These are phyloP conservation scores for Lagorchestes hirsutus DNA, from an alignment of 2,797 vertebrate species.

Conservation along the genomic window DNA sequence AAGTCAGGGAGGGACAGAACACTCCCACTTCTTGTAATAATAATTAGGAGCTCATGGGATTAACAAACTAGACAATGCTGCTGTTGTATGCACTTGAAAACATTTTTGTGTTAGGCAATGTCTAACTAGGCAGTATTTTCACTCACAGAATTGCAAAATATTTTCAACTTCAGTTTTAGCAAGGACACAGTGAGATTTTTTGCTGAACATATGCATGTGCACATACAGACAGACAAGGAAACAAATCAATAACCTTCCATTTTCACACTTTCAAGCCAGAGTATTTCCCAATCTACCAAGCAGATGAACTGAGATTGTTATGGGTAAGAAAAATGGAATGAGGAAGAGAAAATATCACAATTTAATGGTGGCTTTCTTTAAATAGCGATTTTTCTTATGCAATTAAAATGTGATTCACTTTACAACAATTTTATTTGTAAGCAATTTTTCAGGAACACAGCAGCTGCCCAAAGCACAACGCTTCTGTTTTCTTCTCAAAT, in stretches of 20 bases:
- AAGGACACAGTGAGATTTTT: background rate
- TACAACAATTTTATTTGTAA: background rate
- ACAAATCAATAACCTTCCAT: background rate
- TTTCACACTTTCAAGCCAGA: background rate
- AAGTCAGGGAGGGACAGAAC: background rate
- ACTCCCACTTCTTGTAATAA: background rate
- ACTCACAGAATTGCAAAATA: background rate
- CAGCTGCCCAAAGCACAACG: background rate
- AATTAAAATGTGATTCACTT: constrained; percentile 27
- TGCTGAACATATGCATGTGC: background rate
- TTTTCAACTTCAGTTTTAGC: background rate
- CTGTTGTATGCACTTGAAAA: background rate
- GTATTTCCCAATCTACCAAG: background rate
- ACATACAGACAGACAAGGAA: background rate
- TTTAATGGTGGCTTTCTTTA: background rate
- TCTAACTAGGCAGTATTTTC: background rate
- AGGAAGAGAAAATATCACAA: background rate
- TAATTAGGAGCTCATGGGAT: background rate
- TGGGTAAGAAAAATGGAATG: background rate
- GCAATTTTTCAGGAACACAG: background rate
- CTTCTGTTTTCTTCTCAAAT: background rate
- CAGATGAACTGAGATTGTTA: background rate
- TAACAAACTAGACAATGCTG: background rate
- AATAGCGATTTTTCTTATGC: background rate
- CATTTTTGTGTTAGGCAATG: background rate